phyloP scores from a whole-genome alignment of 2,797 vertebrate genomes.

The Spheniscus humboldti region DNA sequence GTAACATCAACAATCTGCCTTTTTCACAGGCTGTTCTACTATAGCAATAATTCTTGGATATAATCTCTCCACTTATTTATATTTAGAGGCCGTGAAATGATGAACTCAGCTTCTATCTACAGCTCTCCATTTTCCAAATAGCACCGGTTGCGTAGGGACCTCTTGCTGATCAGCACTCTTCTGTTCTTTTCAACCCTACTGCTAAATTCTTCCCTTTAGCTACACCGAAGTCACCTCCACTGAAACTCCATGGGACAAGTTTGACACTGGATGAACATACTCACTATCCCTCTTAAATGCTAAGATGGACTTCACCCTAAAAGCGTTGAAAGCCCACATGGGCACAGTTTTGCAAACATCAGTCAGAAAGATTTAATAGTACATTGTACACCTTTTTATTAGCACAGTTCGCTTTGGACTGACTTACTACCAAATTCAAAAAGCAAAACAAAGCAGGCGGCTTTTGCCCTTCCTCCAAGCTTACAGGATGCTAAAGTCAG shows the following conservation, averaged over 20 bases:
- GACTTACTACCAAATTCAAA: not conserved
- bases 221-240: not conserved
- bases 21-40: constrained; percentile 16
- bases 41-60: constrained; percentile 25
- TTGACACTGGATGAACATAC: not conserved
- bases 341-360: not conserved
- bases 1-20: constrained; percentile 24
- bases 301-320: not conserved
- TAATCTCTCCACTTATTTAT: constrained; percentile 39
- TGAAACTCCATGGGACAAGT: not conserved
- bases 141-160: not conserved
- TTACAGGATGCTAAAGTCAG: not conserved
- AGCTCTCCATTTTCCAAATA: constrained; percentile 45
- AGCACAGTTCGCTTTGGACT: not conserved
- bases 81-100: constrained; percentile 42
- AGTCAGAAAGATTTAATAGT: not conserved
- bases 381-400: not conserved
- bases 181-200: not conserved
- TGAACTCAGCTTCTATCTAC: constrained; percentile 62
- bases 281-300: not conserved
- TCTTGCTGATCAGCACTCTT: not conserved
- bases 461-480: not conserved
- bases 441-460: not conserved
- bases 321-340: not conserved
- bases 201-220: not conserved